A percentile compares a stretch with the other conserved stretches of the same genome.
Evolutionary conservation across 2,113 vertebrate species (phyloP).

Genomic region (Archocentrus centrarchus): DNA sequence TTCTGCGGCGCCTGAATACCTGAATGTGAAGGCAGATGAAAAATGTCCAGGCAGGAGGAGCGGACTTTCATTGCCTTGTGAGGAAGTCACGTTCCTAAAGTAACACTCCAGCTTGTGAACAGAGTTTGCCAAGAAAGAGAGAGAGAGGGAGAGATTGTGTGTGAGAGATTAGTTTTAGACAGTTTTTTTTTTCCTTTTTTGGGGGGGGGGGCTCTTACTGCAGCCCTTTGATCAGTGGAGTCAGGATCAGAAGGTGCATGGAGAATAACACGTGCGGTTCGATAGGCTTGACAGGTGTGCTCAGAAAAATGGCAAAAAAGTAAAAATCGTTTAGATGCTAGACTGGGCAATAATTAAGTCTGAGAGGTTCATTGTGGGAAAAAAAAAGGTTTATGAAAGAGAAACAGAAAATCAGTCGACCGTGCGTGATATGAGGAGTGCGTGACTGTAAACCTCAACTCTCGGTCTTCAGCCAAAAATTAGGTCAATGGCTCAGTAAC

Average conservation of each 20-base stretch:
- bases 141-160: constrained; percentile 5
- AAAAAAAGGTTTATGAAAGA: constrained; percentile 28
- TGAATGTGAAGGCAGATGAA: constrained; percentile 51
- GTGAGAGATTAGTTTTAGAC: constrained; percentile 44
- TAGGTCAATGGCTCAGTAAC: constrained; percentile 56
- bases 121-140: constrained; percentile 26
- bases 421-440: constrained; percentile 27
- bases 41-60: constrained; percentile 32
- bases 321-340: not conserved
- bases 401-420: constrained; percentile 18
- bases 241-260: not conserved
- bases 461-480: constrained; percentile 49
- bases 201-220: constrained; percentile 1
- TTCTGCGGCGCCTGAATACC: constrained; percentile 25
- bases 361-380: constrained; percentile 6
- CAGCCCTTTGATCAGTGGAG: not conserved
- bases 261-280: not conserved
- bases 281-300: not conserved
- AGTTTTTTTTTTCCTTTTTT: not conserved
- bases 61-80: constrained; percentile 54
- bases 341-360: not conserved
- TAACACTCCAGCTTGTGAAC: constrained; percentile 22
- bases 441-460: constrained; percentile 52
- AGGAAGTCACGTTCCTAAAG: constrained; percentile 58
- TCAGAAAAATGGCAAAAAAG: not conserved